Evolutionary conservation across 2,113 vertebrate genomes (phyloP).

Genomic region (Calidris pugnax): DNA sequence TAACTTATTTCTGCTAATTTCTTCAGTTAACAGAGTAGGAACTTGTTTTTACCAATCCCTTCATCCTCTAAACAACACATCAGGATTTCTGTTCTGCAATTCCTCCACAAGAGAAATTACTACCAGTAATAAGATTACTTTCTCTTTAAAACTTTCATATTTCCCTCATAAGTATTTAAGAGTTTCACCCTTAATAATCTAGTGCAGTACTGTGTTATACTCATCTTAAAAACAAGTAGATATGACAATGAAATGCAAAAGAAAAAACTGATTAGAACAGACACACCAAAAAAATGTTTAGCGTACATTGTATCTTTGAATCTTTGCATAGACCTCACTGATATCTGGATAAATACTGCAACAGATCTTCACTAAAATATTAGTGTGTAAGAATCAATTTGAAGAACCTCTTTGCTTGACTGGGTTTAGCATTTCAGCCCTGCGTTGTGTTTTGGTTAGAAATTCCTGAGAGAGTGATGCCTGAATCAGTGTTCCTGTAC

Average conservation of each 20-base stretch:
- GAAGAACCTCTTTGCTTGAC: background rate
- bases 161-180: background rate
- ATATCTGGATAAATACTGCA: background rate
- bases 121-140: background rate
- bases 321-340: background rate
- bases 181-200: background rate
- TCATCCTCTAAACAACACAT: background rate
- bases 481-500: background rate
- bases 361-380: background rate
- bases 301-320: fast-evolving
- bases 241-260: background rate
- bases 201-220: background rate
- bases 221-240: background rate
- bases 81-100: background rate
- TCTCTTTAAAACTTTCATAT: background rate
- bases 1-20: background rate
- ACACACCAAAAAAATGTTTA: background rate
- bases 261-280: background rate
- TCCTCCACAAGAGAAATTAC: background rate
- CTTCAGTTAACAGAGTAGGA: background rate
- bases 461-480: background rate
- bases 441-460: background rate
- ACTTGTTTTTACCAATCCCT: background rate
- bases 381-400: background rate
- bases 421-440: background rate